Base-by-base conservation (phyloP, 2,113 vertebrate genomes). In the Hippocampus abdominalis region DNA sequence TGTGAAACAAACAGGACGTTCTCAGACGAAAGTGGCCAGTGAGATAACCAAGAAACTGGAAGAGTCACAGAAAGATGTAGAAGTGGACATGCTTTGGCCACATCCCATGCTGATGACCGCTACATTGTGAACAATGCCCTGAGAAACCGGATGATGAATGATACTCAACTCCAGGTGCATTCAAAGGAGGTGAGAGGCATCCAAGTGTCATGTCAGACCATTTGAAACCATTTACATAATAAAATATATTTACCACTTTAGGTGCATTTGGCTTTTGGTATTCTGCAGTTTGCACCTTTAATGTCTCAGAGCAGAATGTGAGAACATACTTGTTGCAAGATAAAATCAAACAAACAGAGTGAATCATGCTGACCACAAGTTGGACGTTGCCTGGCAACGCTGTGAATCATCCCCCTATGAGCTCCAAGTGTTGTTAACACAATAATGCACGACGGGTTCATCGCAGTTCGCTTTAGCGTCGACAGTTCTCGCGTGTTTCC, bases 391-490 rank as follows among this genome's bases (percentile, higher is more conserved):
- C 61, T 49, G 6, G 68, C 53, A 69, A 60, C 36, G 25, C 1
- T 1, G 68, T 61, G 65, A 80, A 72, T 80, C 77, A 84, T 46
- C 73, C 64, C 15, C 5, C 65, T 72, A 0, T 67, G 61, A 70
- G 68, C 42, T 10, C 0, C 3, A 36, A 32, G 57, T 67, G 84
- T 80, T 77, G 68, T 75, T 73, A 66, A 36, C 70, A 49, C 68
- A 36, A 36, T 36, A 36, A 36, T 36, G 81, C 51, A 68, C 53
- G 64, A 54, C 27, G 49, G 75, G 85, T 46, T 84, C 74, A 81
- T 59, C 61, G 21, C 48, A 83, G 77, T 84, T 80, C 81, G 81
- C 69, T n/a, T 69, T 70, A 42, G 70, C 48, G 66, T 76, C 70
- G 84, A 81, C 78, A 78, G 75, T 64, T 73, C 70, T 78, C 36